These are phyloP conservation scores for Leptopilina clavipes DNA, from an alignment of 1,140 invertebrate species.

Conservation along the genomic window DNA sequence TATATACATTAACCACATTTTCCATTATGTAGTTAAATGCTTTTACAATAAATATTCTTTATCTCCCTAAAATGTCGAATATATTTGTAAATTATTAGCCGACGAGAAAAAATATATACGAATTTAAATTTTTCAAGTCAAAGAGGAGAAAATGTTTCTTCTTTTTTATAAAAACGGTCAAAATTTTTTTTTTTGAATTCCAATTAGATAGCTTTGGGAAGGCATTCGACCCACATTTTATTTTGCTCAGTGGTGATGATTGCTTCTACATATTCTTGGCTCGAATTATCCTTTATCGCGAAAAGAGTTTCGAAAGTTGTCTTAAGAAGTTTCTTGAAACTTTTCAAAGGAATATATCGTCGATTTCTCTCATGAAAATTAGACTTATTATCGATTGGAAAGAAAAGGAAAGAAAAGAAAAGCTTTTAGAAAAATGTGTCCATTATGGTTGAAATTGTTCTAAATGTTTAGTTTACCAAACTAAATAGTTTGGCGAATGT, in stretches of 20 bases:
- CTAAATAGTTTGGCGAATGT: too few relatives aligned
- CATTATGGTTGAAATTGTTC: too few relatives aligned
- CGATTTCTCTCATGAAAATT: too few relatives aligned
- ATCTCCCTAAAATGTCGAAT: too few relatives aligned
- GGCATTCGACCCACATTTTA: slow-evolving; percentile 28
- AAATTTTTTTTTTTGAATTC: background rate
- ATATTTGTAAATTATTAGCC: too few relatives aligned
- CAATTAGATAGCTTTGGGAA: slow-evolving; percentile 13
- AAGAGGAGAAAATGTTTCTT: background rate
- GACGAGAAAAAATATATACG: background rate
- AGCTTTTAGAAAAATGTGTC: too few relatives aligned
- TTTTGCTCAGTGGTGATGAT: background rate
- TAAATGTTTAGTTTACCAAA: too few relatives aligned
- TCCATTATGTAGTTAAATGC: too few relatives aligned
- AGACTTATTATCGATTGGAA: too few relatives aligned
- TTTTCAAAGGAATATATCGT: background rate
- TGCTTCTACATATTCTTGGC: background rate
- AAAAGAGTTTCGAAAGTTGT: slow-evolving; percentile 15
- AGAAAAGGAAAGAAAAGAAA: too few relatives aligned
- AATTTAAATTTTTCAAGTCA: background rate
- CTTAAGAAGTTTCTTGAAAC: background rate
- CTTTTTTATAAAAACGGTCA: background rate
- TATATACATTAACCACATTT: too few relatives aligned
- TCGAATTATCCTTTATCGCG: background rate
- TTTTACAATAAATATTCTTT: too few relatives aligned